Conservation (phyloP, 2,113 vertebrate species). For the human (Homo sapiens) region GRCh38 chr16:75511501-75512000, state of each 20-base stretch:
- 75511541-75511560: not conserved
- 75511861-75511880: not conserved
- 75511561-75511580: not conserved
- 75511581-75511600: not conserved
- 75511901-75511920: not conserved
- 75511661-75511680: too few relatives aligned
- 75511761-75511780: too few relatives aligned
- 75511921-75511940: not conserved
- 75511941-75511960: not conserved
- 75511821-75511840: too few relatives aligned
- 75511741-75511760: too few relatives aligned
- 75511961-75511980: not conserved
- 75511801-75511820: too few relatives aligned
- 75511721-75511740: too few relatives aligned
- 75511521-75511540: not conserved
- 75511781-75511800: too few relatives aligned
- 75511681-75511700: too few relatives aligned
- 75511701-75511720: too few relatives aligned
- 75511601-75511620: not conserved
- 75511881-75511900: not conserved
- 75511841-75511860: not conserved
- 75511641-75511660: too few relatives aligned
- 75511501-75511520: not conserved
- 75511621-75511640: not conserved
- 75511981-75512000: not conserved